Base-by-base conservation (phyloP, 2,797 vertebrate genomes). In the Heliangelus exortis region DNA sequence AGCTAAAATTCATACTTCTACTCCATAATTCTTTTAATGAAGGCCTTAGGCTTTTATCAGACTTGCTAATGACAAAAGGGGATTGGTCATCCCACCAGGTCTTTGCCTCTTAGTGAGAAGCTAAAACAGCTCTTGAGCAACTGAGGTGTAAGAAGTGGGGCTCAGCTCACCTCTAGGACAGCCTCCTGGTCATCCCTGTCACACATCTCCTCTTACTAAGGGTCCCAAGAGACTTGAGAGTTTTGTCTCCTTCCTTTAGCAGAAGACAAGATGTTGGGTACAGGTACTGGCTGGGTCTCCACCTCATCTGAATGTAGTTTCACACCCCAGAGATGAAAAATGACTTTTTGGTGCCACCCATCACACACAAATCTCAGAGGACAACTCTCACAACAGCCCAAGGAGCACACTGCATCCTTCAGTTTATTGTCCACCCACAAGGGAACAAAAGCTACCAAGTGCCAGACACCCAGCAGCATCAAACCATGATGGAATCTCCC, bases 231-330 rank as follows among this genome's bases (percentile, higher is more conserved):
- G 45, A 55, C 16, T 9, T 7, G 0, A 17, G 45, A 51, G 15
- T 23, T 34, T 9, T 14, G 34, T 11, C 8, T 20, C 43, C 74
- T 28, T 28, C 66, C 62, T 41, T 50, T 12, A 75, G 67, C 22
- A 10, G 1, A 43, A 33, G 25, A 2, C 5, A 7, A 0, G 1
- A 39, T 4, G 1, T 7, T 0, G 3, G 20, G 7, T 63, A 36
- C 11, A 2, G 1, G 43, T 31, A 25, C 43, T 53, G 67, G 25
- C 19, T 75, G 62, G 33, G 31, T 76, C 47, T 45, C 15, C 43
- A 21, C 15, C n/a, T 14, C 26, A 6, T 3, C 41, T 0, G 15
- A 25, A 53, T 28, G 28, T 0, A 23, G 23, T 2, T 74, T 57
- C 39, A 66, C 28, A 2, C 12, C 5, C 10, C 7, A 14, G 25